These are phyloP conservation scores for Proteles cristata DNA, from an alignment of 2,113 vertebrate species.

Conservation along the genomic window DNA sequence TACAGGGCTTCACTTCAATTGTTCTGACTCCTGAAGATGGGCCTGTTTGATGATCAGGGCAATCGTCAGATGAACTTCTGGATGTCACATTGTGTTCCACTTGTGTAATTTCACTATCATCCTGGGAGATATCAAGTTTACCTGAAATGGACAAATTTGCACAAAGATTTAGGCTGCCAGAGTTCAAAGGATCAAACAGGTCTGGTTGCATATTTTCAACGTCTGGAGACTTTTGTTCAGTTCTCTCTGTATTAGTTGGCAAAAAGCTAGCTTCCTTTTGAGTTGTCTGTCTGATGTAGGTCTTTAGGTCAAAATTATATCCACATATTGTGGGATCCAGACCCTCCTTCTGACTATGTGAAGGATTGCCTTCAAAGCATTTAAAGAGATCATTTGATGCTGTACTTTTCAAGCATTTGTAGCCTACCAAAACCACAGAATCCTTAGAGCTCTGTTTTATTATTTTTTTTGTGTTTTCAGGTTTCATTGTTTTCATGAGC, in stretches of 20 bases:
- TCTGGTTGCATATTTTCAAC: conserved; percentile 82
- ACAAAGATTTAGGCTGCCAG: conserved; percentile 85
- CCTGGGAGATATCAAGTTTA: conserved; percentile 87
- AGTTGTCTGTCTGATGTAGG: conserved; percentile 84
- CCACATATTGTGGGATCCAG: conserved; percentile 85
- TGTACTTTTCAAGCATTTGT: conserved; percentile 95
- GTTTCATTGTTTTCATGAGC: conserved; percentile 95
- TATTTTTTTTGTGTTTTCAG: conserved; percentile 95
- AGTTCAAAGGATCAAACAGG: conserved; percentile 82
- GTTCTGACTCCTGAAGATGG: conserved; percentile 80
- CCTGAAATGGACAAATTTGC: conserved; percentile 85
- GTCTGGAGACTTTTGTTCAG: conserved; percentile 84
- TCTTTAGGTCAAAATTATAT: conserved; percentile 86
- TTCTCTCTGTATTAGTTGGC: conserved; percentile 81
- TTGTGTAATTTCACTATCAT: conserved; percentile 86
- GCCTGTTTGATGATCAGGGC: conserved; percentile 76
- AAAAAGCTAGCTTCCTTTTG: conserved; percentile 86
- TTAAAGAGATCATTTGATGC: conserved; percentile 87
- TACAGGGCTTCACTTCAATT: conserved; percentile 87
- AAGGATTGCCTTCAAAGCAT: conserved; percentile 89
- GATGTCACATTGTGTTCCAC: conserved; percentile 78
- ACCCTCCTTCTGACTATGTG: conserved; percentile 86
- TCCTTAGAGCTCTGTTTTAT: conserved; percentile 96
- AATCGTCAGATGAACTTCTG: conserved; percentile 81
- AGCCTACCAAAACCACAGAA: conserved; percentile 96